Conservation (phyloP, 2,888 invertebrate genomes). For the Ceriagrion tenellum region DNA sequence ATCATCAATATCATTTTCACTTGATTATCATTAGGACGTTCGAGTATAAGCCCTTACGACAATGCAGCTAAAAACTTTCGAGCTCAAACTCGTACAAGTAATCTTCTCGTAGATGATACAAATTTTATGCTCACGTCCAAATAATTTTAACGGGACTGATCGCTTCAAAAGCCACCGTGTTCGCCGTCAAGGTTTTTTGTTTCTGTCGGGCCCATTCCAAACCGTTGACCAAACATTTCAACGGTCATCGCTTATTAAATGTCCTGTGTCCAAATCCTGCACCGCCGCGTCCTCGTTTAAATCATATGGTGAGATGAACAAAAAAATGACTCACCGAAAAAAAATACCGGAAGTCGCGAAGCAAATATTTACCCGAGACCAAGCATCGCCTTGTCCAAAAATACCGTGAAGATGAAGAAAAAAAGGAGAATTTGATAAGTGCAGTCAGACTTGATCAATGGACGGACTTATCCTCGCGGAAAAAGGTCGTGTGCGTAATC, state of each 20-base stretch:
- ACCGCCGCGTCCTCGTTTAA: neutral
- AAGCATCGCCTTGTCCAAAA: neutral
- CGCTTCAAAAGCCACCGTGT: too few relatives aligned
- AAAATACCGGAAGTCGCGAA: neutral
- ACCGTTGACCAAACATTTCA: neutral
- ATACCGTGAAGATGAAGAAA: neutral
- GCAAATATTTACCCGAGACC: neutral
- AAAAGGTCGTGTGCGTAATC: neutral
- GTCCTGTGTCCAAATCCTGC: neutral
- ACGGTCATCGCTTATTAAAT: neutral
- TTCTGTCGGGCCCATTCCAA: neutral
- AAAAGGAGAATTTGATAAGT: neutral
- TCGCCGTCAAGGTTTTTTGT: too few relatives aligned
- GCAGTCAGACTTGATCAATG: neutral
- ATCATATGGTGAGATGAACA: neutral
- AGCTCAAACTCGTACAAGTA: too few relatives aligned
- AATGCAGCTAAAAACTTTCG: too few relatives aligned
- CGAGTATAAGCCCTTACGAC: too few relatives aligned
- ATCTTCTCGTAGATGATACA: too few relatives aligned
- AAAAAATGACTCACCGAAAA: neutral
- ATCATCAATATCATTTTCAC: too few relatives aligned
- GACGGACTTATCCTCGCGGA: neutral
- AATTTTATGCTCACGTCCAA: too few relatives aligned
- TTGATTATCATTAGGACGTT: too few relatives aligned
- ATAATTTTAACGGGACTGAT: too few relatives aligned